Base-by-base conservation (phyloP, 2,797 vertebrate genomes). In the Cuniculus paca region DNA sequence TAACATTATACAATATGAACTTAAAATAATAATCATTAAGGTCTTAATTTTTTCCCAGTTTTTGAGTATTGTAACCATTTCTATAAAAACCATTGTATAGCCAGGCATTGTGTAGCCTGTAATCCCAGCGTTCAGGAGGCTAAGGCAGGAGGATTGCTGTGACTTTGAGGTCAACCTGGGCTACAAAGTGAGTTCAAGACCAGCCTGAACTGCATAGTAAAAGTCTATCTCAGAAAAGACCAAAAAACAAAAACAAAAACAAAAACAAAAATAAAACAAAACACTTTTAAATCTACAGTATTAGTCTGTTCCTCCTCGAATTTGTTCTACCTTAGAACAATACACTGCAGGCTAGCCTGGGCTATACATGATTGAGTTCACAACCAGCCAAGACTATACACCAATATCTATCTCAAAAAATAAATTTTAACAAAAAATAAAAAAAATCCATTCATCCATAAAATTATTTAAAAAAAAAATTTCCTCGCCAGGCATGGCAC, bases 61-160 rank as follows among this genome's bases (percentile, higher is more conserved):
- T 91, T 80, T 82, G 34, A 75, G 79, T 65, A 52, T 75, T 50
- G 65, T 78, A 88, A 88, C n/a, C 28, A 75, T 45, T 82, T 75
- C 56, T 79, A 34, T 1, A 31, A 85, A 63, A 93, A 65, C 81
- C 20, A 39, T 42, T 68, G 0, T 74, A 24, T 4, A 65, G 58
- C 58, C 24, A 60, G 58, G 58, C 24, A 28, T 60, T 8, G 58
- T 60, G 24, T 24, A 9, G 9, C 26, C 58, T 28, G 26, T 60
- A 60, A 60, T 60, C 58, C 58, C 58, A 60, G 58, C 58, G 9
- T 26, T 28, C 9, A 60, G 24, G 58, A 28, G 3, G 58, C 26
- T 26, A 11, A 60, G 3, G 58, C 58, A 60, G 58, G 9, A 60
- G 58, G 58, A 60, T 9, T 26, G 58, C 58, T 60, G 24, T 60